A percentile compares a stretch with the other conserved stretches of the same genome.
Conservation (phyloP, 2,888 invertebrate species). For the Amblyjoppa fuscipennis region DNA sequence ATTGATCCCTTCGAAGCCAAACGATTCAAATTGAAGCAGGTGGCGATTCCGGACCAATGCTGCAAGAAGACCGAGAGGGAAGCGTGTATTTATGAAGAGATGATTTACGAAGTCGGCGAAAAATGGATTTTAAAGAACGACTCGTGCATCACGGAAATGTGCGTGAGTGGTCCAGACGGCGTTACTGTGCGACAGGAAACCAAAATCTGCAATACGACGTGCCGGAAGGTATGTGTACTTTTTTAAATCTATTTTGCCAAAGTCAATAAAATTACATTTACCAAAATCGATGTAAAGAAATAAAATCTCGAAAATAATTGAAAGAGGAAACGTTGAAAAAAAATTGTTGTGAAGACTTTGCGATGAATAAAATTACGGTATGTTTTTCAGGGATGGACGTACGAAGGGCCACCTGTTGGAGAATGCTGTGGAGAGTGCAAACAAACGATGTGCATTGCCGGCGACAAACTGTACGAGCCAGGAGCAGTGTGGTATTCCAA, state of each 20-base stretch:
- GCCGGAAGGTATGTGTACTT: constrained; percentile 79
- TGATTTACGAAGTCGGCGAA: constrained; percentile 85
- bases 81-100: constrained; percentile 87
- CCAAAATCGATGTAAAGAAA: no score
- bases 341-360: background rate
- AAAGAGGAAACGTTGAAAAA: background rate
- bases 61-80: constrained; percentile 86
- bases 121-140: constrained; percentile 86
- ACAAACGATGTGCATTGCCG: constrained; percentile 87
- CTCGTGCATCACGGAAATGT: constrained; percentile 87
- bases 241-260: background rate
- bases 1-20: constrained; percentile 80
- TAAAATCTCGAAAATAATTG: background rate
- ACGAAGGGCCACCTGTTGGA: constrained; percentile 76
- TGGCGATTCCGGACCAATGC: constrained; percentile 86
- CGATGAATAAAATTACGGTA: background rate
- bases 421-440: constrained; percentile 90
- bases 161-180: constrained; percentile 84
- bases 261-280: background rate
- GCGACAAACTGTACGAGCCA: constrained; percentile 85
- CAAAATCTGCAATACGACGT: constrained; percentile 86
- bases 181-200: constrained; percentile 85
- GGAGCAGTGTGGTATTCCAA: constrained; percentile 88
- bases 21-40: constrained; percentile 86
- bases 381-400: constrained; percentile 83